phyloP scores from a whole-genome alignment of 2,113 vertebrate genomes.

The mouse (Mus musculus) region DNA sequence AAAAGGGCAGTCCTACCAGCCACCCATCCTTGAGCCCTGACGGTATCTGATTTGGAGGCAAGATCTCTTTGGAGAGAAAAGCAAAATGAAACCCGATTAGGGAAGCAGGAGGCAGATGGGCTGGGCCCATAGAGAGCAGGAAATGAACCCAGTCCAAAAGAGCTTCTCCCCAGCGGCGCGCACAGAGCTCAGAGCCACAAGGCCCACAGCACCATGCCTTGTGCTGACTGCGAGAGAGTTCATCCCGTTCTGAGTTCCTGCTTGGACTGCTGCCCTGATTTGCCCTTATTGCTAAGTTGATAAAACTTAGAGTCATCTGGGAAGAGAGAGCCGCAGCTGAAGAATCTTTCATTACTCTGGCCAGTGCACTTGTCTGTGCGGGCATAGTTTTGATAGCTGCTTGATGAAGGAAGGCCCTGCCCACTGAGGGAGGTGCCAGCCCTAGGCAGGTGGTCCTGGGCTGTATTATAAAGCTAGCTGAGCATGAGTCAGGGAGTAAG shows the following conservation, averaged over 20 bases:
- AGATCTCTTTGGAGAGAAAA: not conserved
- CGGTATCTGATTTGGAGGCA: not conserved
- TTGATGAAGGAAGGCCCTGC: not conserved
- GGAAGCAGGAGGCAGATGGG: not conserved
- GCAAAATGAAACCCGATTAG: not conserved
- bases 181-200: not conserved
- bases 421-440: not conserved
- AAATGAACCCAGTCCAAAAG: slow-evolving; percentile 14
- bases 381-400: too few species aligned
- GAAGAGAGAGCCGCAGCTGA: not conserved
- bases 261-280: not conserved
- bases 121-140: not conserved
- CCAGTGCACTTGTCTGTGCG: not conserved
- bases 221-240: not conserved
- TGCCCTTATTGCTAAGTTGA: not conserved
- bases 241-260: not conserved
- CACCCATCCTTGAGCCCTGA: not conserved
- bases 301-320: not conserved
- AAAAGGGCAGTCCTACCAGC: not conserved
- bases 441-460: not conserved
- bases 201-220: not conserved
- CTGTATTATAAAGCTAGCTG: too few species aligned
- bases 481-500: not conserved
- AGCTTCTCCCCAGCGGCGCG: not conserved
- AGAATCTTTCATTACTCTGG: not conserved